These are phyloP conservation scores for Steinernema khuongi DNA, from an alignment of 1,140 invertebrate species.

Conservation along the genomic window DNA sequence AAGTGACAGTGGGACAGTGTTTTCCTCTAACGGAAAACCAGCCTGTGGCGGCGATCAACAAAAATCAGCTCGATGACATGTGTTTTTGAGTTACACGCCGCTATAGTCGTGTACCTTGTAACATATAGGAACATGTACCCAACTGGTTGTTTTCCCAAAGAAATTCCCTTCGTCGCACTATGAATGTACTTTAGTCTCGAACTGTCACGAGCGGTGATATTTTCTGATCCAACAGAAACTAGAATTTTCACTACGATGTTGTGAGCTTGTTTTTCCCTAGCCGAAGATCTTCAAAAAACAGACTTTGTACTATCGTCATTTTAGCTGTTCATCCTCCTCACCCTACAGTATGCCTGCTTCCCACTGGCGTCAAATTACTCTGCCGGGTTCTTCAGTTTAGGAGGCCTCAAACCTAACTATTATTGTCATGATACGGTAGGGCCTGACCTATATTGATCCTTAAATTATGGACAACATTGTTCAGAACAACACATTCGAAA, in stretches of 20 bases:
- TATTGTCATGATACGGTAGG: conserved; percentile 27
- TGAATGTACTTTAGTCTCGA: too few species aligned
- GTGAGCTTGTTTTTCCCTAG: background rate
- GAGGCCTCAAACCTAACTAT: conserved; percentile 36
- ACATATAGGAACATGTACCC: too few species aligned
- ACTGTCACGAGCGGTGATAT: background rate
- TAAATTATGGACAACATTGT: background rate
- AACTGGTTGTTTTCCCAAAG: too few species aligned
- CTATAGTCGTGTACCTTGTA: too few species aligned
- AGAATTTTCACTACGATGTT: background rate
- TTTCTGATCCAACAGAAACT: background rate
- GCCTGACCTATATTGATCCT: background rate
- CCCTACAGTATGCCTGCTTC: conserved; percentile 29
- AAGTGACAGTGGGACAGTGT: too few species aligned
- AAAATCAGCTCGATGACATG: too few species aligned
- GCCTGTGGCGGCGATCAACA: too few species aligned
- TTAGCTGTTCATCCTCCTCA: conserved; percentile 29
- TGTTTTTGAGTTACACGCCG: too few species aligned
- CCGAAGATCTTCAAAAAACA: background rate
- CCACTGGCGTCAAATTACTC: conserved; percentile 19
- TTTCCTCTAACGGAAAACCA: too few species aligned
- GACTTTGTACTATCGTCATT: conserved; percentile 1
- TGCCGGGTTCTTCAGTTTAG: conserved; percentile 30
- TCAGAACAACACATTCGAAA: conserved; percentile 21
- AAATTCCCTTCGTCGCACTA: too few species aligned